phyloP scores from a whole-genome alignment of 1,140 invertebrate genomes.

The Maconellicoccus hirsutus region DNA sequence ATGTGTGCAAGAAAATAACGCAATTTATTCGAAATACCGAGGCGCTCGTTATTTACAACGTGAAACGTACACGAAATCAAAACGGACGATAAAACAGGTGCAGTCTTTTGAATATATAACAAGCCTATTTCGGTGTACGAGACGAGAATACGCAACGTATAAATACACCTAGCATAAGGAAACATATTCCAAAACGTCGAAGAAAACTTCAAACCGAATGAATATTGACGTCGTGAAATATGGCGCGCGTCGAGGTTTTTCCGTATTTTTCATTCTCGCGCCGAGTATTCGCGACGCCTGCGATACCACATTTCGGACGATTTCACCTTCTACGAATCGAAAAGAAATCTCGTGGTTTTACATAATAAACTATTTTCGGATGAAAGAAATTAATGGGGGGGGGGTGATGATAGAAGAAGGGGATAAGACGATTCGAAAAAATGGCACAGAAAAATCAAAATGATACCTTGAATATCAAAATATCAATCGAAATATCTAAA shows the following conservation, averaged over 20 bases:
- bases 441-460: too few relatives aligned
- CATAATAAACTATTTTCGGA: too few relatives aligned
- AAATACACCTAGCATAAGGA: not conserved
- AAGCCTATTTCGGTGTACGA: not conserved
- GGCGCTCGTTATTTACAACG: constrained; percentile 1
- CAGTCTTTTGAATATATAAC: not conserved
- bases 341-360: too few relatives aligned
- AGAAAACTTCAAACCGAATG: not conserved
- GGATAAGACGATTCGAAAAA: too few relatives aligned
- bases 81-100: constrained; percentile 7
- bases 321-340: too few relatives aligned
- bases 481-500: too few relatives aligned
- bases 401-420: too few relatives aligned
- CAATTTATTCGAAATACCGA: not conserved
- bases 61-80: not conserved
- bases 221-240: not conserved
- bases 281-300: too few relatives aligned
- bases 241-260: not conserved
- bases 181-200: not conserved
- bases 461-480: too few relatives aligned
- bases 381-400: too few relatives aligned
- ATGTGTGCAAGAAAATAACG: not conserved
- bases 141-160: not conserved
- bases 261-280: too few relatives aligned
- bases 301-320: too few relatives aligned